phyloP scores from a whole-genome alignment of 2,113 vertebrate genomes.

The Diphyllodes magnificus region DNA sequence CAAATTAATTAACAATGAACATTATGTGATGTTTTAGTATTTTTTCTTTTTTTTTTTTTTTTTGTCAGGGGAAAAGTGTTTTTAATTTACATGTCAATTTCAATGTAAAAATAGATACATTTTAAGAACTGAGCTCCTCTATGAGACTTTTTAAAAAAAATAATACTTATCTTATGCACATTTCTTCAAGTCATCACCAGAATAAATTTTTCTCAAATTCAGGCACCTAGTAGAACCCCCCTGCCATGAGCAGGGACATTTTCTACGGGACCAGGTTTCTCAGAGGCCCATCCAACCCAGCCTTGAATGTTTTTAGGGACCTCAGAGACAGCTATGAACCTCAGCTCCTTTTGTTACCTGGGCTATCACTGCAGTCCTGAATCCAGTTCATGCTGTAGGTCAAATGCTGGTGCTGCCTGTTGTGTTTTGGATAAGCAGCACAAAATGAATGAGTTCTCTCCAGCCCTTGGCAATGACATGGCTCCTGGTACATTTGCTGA shows the following conservation, averaged over 20 bases:
- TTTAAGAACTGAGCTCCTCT: background rate
- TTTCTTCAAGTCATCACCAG: background rate
- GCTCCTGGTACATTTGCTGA: background rate
- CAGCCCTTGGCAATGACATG: background rate
- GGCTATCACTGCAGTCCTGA: background rate
- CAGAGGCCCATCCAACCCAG: background rate
- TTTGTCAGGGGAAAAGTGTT: accelerated
- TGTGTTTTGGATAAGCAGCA: background rate
- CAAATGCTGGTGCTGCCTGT: background rate
- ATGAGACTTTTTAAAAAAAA: background rate
- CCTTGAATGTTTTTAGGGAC: background rate
- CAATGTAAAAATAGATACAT: background rate
- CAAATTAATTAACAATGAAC: background rate
- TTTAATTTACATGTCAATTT: background rate
- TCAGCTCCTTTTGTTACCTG: background rate
- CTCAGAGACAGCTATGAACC: background rate
- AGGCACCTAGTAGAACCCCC: accelerated
- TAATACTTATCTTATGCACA: background rate
- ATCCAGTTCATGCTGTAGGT: background rate
- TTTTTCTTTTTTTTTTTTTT: background rate
- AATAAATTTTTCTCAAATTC: background rate
- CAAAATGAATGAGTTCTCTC: background rate
- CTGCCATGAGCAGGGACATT: background rate
- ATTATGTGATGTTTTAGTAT: background rate
- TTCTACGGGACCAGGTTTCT: background rate